Evolutionary conservation across 30 jellyfish, hydroid and myxozoan genomes (phyloP), one percentile per base, ranked within the genome.

Genomic region (Aurelia coerulea): DNA sequence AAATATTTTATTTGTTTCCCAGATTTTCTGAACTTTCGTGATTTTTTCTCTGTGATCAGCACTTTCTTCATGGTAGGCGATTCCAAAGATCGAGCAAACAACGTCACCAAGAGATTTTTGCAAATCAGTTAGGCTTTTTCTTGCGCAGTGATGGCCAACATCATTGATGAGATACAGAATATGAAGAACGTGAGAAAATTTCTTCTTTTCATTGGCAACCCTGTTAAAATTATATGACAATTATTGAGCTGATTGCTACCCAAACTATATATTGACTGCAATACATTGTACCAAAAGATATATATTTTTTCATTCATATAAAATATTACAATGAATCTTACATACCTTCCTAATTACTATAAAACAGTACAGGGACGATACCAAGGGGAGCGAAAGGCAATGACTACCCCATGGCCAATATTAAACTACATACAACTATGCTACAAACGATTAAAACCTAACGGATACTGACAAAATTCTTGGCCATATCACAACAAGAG

Each of bases 131-230:
- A 84, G 76, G 82, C 73, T 91, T 71, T 95, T 95, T 70, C 96
- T 90, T 33, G 95, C 67, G 78, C 99, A 90, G 80, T 95, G 99
- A 58, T 95, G 99, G 0, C 95, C 85, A 66, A 95, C 90, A 74
- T 95, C 99, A 60, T 95, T 95, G 35, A 96, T 79, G 34, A 95
- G 90, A 77, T 95, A 95, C 35, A 95, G 77, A 18, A 95, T 80
- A 53, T 95, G 99, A 59, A 95, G 90, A 73, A 80, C 80, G 78
- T 90, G 96, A 46, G 92, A 81, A 53, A 95, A 95, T 4, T 84
- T 88, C 34, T 76, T 64, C 58, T 49, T 70, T 51, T 86, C 97
- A 29, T 76, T 41, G 18, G 86, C 68, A 62, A 71, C 93, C 63
- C 93, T 84, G 83, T 56, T 0, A 23, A 46, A 46, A 6, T 5